These are phyloP conservation scores for Rhamnusium bicolor DNA, from an alignment of 2,888 invertebrate genomes.

Conservation along the genomic window DNA sequence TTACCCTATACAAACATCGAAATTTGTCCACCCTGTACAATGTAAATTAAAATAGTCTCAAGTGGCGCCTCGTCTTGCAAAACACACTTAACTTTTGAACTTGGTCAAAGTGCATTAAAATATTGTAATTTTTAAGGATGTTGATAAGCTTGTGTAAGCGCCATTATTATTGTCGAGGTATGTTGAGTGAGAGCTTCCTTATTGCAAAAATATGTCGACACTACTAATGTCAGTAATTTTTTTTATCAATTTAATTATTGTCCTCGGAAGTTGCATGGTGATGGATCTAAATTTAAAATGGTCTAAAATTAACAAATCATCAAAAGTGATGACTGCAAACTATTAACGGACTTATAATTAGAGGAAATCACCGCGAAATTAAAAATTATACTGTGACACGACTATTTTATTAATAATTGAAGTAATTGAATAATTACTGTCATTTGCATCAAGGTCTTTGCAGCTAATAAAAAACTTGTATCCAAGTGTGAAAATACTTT, in stretches of 20 bases:
- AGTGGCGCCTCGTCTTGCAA: background rate
- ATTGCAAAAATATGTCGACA: background rate
- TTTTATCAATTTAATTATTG: background rate
- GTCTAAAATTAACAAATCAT: constrained; percentile 1
- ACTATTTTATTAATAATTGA: constrained; percentile 18
- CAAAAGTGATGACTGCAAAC: constrained; percentile 1
- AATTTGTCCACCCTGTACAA: no score
- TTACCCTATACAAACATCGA: no score
- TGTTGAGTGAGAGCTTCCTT: background rate
- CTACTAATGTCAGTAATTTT: background rate
- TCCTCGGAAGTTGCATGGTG: background rate
- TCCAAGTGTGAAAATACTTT: background rate
- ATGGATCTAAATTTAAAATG: constrained; percentile 1
- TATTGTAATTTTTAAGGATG: background rate
- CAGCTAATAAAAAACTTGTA: background rate
- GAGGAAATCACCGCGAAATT: constrained; percentile 2
- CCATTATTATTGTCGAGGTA: background rate
- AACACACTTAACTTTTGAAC: background rate
- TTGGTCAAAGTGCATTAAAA: background rate
- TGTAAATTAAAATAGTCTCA: background rate
- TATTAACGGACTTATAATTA: background rate
- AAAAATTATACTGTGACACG: constrained; percentile 10
- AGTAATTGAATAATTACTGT: background rate
- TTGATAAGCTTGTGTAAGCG: background rate
- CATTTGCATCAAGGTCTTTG: background rate